Evolutionary conservation across 1,140 invertebrate species (phyloP), one percentile per base, ranked within the genome.

Genomic region (Popillia japonica): DNA sequence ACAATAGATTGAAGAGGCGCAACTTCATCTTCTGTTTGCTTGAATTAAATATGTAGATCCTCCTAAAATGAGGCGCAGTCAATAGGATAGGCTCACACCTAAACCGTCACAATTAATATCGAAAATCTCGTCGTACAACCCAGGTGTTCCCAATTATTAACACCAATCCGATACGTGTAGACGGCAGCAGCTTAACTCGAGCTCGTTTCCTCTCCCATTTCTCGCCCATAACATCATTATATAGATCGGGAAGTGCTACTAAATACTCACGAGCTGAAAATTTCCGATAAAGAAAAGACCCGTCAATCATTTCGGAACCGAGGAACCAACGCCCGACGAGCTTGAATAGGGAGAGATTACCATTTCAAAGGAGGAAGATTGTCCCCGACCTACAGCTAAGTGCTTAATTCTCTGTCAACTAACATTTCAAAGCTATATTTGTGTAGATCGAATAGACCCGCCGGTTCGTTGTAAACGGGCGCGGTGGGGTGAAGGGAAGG

Each of bases 381-480:
- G 44, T 48, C 44, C n/a, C 44, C 44, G 44, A 48, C 44, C 44
- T 48, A 48, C 44, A 10, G 44, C 44, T 48, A 48, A 48, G 44
- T 48, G 44, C 17, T n/a, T 48, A 48, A 48, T 48, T 48, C 44
- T 48, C 44, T 48, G 44, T 48, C 44, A 48, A 48, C 44, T 48
- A 48, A 48, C 44, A n/a, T 48, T 48, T 48, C 44, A 14, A 48
- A 48, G 11, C 44, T n/a, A 10, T 14, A 10, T 48, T n/a, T n/a
- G 44, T 11, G 8, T n/a, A 2, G n/a, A n/a, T n/a, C n/a, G n/a
- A n/a, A n/a, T 8, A 4, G 44, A 11, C 44, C 7, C 11, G 44
- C 11, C 11, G 11, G 44, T 14, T 10, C 11, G 11, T 48, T 48
- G 44, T 10, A 10, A n/a, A n/a, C 17, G 44, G 41, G 44, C 44